Base-by-base conservation (phyloP, 2,113 vertebrate species). In the Arenaria interpres region DNA sequence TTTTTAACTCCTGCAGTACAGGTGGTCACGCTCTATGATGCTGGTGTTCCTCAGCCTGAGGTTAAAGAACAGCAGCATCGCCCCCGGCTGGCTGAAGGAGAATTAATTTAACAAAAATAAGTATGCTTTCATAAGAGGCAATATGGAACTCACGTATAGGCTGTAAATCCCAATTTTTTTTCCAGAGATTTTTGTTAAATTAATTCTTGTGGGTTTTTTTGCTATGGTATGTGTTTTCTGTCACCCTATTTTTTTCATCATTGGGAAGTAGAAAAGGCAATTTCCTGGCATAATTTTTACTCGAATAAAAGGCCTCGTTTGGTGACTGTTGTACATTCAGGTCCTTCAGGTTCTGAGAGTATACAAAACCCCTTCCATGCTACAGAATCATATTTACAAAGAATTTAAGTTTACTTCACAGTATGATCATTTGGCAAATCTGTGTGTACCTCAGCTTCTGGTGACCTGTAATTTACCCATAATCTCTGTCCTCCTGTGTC, bases 21-120 rank as follows among this genome's bases (percentile, higher is more conserved):
- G 73, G 45, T n/a, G 37, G 28, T 30, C 33, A 13, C 33, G 23
- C 23, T n/a, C 4, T 10, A 6, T 0, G 0, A 32, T 22, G 37
- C 54, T 43, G 39, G 12, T 27, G 21, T 33, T 63, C n/a, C 67
- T 35, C 35, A 66, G 22, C 32, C 66, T 51, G 32, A 64, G 4
- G 3, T 33, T 56, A 46, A 54, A 39, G 68, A 62, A 7, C 2
- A 87, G 41, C 60, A 43, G 66, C 53, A n/a, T 56, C 12, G 3
- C 13, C 43, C 10, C 35, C 3, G 1, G 10, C 39, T 22, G n/a
- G 37, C 1, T 22, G 33, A 24, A 28, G 50, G 35, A 53, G 14
- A 53, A 28, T 51, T 51, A 25, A 51, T 51, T 51, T 51, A 27
- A 51, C 24, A 51, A 51, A 51, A 51, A 51, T 50, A 50, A 23